Conservation (phyloP, 1,140 invertebrate genomes). For the Drosophila tsacasi region DNA sequence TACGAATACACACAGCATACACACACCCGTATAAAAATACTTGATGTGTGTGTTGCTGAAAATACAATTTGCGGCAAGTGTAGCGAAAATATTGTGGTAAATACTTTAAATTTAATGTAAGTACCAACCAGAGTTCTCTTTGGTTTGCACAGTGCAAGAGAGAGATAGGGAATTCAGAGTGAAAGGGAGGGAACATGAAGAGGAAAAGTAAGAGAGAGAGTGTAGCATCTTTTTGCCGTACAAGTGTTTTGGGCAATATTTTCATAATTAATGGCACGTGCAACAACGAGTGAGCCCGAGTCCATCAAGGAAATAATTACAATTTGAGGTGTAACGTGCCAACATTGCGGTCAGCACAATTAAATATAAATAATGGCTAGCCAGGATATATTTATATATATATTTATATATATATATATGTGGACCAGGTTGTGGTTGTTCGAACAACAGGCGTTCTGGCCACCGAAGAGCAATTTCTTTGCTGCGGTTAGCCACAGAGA, state of each 20-base stretch:
- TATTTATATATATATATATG: slow-evolving; percentile 1
- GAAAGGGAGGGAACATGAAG: background rate
- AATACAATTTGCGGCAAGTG: slow-evolving; percentile 71
- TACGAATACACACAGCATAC: slow-evolving; percentile 8
- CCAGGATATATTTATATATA: background rate
- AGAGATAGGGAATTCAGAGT: background rate
- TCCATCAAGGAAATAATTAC: slow-evolving; percentile 59
- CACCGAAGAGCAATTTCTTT: slow-evolving; percentile 27
- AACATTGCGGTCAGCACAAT: slow-evolving; percentile 45
- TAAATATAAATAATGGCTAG: slow-evolving; percentile 49
- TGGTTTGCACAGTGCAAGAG: background rate
- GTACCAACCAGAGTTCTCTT: slow-evolving; percentile 39
- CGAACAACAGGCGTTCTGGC: slow-evolving; percentile 8
- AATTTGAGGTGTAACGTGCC: slow-evolving; percentile 53
- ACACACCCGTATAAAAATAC: slow-evolving; percentile 11
- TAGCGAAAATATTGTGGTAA: slow-evolving; percentile 76
- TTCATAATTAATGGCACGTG: slow-evolving; percentile 76
- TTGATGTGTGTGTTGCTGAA: slow-evolving; percentile 30
- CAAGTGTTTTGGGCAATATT: slow-evolving; percentile 74
- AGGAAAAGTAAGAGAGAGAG: background rate
- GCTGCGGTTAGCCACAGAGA: slow-evolving; percentile 24
- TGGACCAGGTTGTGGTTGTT: slow-evolving; percentile 23
- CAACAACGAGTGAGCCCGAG: slow-evolving; percentile 56
- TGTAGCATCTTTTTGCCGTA: slow-evolving; percentile 31
- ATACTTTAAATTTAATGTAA: slow-evolving; percentile 78